These are phyloP conservation scores for Gymnothorax javanicus DNA, from an alignment of 2,797 vertebrate genomes.

Conservation along the genomic window DNA sequence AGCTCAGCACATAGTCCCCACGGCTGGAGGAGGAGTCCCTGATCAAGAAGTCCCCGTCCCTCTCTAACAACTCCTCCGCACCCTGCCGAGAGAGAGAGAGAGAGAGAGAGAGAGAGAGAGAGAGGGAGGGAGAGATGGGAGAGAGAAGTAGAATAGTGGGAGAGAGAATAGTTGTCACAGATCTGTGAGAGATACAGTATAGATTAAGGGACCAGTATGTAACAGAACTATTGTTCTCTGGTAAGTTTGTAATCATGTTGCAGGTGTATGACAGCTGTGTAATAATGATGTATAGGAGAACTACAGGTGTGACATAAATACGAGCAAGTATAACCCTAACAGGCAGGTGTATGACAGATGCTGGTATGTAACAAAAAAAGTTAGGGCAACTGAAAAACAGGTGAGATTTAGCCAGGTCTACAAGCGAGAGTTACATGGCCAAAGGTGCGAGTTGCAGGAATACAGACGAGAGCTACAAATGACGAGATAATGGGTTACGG, in stretches of 20 bases:
- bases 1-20: constrained; percentile 80
- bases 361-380: not conserved
- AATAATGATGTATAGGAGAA: not conserved
- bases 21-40: constrained; percentile 72
- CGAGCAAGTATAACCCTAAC: too few relatives aligned
- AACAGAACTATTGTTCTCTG: too few relatives aligned
- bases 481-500: too few relatives aligned
- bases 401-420: too few relatives aligned
- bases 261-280: not conserved
- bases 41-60: constrained; percentile 86
- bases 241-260: too few relatives aligned
- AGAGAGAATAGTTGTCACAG: not conserved
- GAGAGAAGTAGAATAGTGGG: too few relatives aligned
- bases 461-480: too few relatives aligned
- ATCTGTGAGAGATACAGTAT: not conserved
- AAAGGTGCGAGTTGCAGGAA: too few relatives aligned
- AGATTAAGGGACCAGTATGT: too few relatives aligned
- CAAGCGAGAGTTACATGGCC: too few relatives aligned
- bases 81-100: constrained; percentile 60
- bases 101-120: not conserved
- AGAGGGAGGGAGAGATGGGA: too few relatives aligned
- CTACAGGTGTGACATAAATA: not conserved
- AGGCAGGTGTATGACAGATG: not conserved
- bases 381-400: too few relatives aligned
- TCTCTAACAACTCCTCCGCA: constrained; percentile 75